phyloP scores from a whole-genome alignment of 2,797 vertebrate genomes.

The Gadopsis bispinosus region DNA sequence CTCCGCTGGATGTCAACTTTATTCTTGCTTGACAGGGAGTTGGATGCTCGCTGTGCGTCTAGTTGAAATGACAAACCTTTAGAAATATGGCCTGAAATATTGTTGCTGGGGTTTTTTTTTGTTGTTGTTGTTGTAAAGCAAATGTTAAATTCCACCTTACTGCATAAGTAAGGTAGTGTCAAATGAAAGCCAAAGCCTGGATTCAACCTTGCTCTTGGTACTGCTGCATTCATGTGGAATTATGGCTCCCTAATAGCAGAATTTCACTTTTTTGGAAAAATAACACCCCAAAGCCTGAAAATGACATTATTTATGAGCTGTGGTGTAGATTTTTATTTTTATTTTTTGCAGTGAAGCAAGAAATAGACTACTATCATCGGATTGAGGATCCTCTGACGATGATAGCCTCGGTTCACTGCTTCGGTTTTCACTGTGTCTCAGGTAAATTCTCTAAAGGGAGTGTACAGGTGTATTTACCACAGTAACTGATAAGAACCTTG shows the following conservation, averaged over 20 bases:
- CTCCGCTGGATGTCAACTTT: conserved; percentile 1
- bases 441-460: not conserved
- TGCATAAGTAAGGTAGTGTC: not conserved
- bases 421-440: not conserved
- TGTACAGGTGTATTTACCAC: too few relatives aligned
- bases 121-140: not conserved
- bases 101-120: not conserved
- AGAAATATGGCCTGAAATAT: not conserved
- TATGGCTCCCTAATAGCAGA: too few relatives aligned
- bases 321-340: not conserved
- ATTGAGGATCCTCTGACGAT: not conserved
- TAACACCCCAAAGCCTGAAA: not conserved
- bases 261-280: not conserved
- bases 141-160: too few relatives aligned
- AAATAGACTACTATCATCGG: not conserved
- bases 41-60: not conserved
- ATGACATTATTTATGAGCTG: not conserved
- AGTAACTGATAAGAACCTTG: too few relatives aligned
- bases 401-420: not conserved
- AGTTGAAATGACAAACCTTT: not conserved
- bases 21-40: not conserved
- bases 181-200: not conserved
- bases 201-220: not conserved
- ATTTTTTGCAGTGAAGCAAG: not conserved
- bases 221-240: not conserved